Base-by-base conservation (phyloP, 92 coral and sea anemone species). In the Epizoanthus scotinus region DNA sequence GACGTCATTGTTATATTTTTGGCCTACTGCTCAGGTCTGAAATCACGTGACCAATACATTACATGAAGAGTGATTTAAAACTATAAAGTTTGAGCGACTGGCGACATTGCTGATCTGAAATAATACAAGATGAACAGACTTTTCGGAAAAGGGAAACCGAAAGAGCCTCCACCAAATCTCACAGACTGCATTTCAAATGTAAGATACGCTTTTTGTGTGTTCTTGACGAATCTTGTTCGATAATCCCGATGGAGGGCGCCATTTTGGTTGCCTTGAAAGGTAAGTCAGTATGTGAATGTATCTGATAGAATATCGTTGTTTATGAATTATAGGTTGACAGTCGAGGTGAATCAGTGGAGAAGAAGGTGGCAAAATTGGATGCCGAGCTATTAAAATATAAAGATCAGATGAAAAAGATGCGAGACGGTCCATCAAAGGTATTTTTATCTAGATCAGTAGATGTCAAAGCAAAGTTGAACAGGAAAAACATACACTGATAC, bases 361-460 rank as follows among this genome's bases (percentile, higher is more conserved):
- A 96, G 81, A 96, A 96, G 77, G 86, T 96, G 19, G 83, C 93
- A 29, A 96, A 96, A 63, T 92, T 96, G 63, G 99, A 96, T 81
- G 92, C 91, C 64, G 99, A 96, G 53, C 86, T 96, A 28, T 54
- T 91, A 83, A 96, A 96, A 65, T 96, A 96, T 78, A 96, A 96
- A 63, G 99, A 96, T 38, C 99, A 96, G 82, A 96, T 96, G 99
- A 96, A 96, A 86, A 96, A 96, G 83, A 96, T 96, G 99, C 86
- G 99, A 74, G 99, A 96, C 28, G 99, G 99, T 15, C 94, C 99
- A 21, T 96, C 99, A 53, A 96, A 96, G 99, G 99, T 95, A 69
- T n/a, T 54, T 87, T 67, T 74, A 24, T 22, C 58, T n/a, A 34
- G 1, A 47, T 31, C 22, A 4, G n/a, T 5, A 12, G 31, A 25